These are phyloP conservation scores for Pinna nobilis DNA, from an alignment of 1,140 invertebrate species.

Conservation along the genomic window DNA sequence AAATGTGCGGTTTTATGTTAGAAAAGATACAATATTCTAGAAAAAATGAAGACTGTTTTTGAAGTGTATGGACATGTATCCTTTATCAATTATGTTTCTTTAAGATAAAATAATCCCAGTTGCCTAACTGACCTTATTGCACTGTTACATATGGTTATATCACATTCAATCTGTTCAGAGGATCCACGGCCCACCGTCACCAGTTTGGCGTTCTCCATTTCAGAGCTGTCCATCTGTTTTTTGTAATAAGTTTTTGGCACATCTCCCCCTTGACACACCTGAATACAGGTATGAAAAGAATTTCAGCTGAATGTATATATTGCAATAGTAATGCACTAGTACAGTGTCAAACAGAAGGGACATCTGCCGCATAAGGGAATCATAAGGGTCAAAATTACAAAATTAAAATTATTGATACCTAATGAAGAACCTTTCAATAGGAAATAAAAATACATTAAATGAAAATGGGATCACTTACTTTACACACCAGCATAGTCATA, in stretches of 20 bases:
- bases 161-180: constrained; percentile 51
- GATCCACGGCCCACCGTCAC: constrained; percentile 54
- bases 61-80: too few relatives aligned
- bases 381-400: background rate
- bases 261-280: constrained; percentile 85
- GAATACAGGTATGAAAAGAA: background rate
- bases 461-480: too few relatives aligned
- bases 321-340: background rate
- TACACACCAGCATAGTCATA: too few relatives aligned
- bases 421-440: background rate
- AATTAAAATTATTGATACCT: background rate
- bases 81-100: too few relatives aligned
- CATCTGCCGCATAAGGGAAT: too few relatives aligned
- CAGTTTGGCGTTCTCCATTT: constrained; percentile 49
- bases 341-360: too few relatives aligned
- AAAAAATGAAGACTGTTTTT: too few relatives aligned
- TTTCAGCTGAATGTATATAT: background rate
- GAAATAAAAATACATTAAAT: too few relatives aligned
- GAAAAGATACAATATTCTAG: too few relatives aligned
- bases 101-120: too few relatives aligned
- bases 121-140: constrained; percentile 43
- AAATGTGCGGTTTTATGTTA: too few relatives aligned
- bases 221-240: constrained; percentile 48
- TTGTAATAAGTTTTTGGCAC: constrained; percentile 84
- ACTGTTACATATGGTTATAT: constrained; percentile 44